Percentiles rank a stretch among this genome's conserved stretches.
Conservation (phyloP, 1,140 invertebrate species). For the Muscidifurax raptorellus region DNA sequence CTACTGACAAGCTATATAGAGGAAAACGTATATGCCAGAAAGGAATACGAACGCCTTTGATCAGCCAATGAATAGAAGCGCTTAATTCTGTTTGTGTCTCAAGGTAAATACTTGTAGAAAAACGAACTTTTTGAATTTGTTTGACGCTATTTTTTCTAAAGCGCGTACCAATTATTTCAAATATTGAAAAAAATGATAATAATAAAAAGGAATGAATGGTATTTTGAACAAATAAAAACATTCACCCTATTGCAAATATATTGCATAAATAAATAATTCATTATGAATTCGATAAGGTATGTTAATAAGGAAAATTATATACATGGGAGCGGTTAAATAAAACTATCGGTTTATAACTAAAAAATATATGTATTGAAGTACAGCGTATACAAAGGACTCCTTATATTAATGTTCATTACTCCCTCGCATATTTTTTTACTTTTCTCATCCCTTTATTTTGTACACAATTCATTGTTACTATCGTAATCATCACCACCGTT, state of each 20-base stretch:
- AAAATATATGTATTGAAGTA: conserved; percentile 41
- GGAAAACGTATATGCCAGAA: not conserved
- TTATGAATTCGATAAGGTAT: too few relatives aligned
- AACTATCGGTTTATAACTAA: not conserved
- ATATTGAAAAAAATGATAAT: too few relatives aligned
- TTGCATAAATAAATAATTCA: too few relatives aligned
- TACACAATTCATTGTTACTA: not conserved
- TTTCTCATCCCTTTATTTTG: not conserved
- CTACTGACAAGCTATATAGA: not conserved
- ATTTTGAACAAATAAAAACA: too few relatives aligned
- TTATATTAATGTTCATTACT: not conserved
- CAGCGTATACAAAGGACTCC: conserved; percentile 28
- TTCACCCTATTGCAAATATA: too few relatives aligned
- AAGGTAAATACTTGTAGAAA: too few relatives aligned
- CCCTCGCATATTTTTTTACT: not conserved
- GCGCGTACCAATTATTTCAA: too few relatives aligned
- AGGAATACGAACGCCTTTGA: not conserved
- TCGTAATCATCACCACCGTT: not conserved
- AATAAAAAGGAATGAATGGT: too few relatives aligned
- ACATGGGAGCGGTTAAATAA: not conserved
- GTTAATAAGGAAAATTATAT: too few relatives aligned
- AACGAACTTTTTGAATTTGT: too few relatives aligned
- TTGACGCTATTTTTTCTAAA: too few relatives aligned
- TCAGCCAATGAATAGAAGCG: not conserved
- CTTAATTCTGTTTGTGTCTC: too few relatives aligned